Evolutionary conservation across 2,888 invertebrate genomes (phyloP).

Genomic region (Protophormia terraenovae): DNA sequence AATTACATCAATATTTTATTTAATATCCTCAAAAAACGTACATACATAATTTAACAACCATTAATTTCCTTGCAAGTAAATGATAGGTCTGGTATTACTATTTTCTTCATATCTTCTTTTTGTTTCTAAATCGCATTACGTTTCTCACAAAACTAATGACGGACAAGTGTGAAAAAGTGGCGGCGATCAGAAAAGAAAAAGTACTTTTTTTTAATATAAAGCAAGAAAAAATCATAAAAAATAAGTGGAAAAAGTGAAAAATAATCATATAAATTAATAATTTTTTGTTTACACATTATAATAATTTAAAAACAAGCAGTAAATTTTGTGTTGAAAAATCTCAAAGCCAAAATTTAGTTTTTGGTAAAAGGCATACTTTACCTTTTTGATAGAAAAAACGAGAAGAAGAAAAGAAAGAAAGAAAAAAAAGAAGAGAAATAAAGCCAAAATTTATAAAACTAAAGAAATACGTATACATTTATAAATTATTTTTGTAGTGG

Average conservation of each 20-base stretch:
- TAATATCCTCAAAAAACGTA: too few species aligned
- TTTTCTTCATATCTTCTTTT: background rate
- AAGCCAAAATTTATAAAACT: conserved; percentile 17
- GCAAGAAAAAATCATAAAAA: conserved; percentile 25
- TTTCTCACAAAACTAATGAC: conserved; percentile 38
- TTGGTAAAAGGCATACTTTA: conserved; percentile 17
- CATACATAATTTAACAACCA: background rate
- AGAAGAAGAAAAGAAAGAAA: conserved; percentile 4
- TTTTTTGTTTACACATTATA: conserved; percentile 17
- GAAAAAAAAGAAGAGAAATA: conserved; percentile 3
- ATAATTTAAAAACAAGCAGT: conserved; percentile 5
- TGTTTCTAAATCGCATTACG: background rate
- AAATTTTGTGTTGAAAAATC: conserved; percentile 16
- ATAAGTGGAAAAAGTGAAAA: conserved; percentile 50
- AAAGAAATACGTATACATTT: background rate
- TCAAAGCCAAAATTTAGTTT: background rate
- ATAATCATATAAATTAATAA: background rate
- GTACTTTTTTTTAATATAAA: conserved; percentile 35
- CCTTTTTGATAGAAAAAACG: conserved; percentile 25
- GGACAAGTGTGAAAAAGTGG: conserved; percentile 52
- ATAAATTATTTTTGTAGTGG: conserved; percentile 45
- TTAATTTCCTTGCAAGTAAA: background rate
- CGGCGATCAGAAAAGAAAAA: conserved; percentile 50
- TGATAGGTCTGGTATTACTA: conserved; percentile 7
- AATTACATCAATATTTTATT: too few species aligned